A percentile compares a stretch with the other conserved stretches of the same genome.
Conservation (phyloP, 2,888 invertebrate species). For the Azorinus chamasolen region DNA sequence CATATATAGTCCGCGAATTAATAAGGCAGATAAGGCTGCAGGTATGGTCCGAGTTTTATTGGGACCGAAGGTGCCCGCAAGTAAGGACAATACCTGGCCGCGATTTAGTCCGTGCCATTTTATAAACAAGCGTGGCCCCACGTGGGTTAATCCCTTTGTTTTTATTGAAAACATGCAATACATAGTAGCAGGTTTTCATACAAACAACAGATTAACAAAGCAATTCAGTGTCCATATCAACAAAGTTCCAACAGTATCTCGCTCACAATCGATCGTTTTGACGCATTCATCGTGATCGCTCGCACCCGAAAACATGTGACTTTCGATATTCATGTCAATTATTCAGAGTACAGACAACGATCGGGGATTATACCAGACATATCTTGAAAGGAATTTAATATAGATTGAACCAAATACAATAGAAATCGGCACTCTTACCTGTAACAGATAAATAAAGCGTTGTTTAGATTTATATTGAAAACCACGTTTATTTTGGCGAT, state of each 20-base stretch:
- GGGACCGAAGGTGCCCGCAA: no score
- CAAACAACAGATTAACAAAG: neutral
- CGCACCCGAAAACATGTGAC: constrained; percentile 1
- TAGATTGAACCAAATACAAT: neutral
- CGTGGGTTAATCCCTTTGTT: neutral
- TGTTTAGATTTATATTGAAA: no score
- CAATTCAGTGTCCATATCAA: neutral
- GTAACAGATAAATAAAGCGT: neutral
- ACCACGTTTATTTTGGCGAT: no score
- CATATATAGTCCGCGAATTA: neutral
- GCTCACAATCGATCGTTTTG: neutral
- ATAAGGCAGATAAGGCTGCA: neutral
- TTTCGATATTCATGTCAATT: neutral
- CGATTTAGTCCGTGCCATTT: neutral
- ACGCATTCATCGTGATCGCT: neutral
- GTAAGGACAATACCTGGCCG: no score
- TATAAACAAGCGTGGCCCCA: neutral
- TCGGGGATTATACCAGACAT: neutral
- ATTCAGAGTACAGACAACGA: neutral
- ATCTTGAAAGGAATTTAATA: neutral
- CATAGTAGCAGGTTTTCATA: neutral
- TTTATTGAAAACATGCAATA: neutral
- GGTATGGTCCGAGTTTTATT: neutral
- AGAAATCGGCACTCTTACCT: neutral
- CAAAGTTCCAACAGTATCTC: neutral